Base-by-base conservation (phyloP, 2,113 vertebrate genomes). In the Cottus gobio region DNA sequence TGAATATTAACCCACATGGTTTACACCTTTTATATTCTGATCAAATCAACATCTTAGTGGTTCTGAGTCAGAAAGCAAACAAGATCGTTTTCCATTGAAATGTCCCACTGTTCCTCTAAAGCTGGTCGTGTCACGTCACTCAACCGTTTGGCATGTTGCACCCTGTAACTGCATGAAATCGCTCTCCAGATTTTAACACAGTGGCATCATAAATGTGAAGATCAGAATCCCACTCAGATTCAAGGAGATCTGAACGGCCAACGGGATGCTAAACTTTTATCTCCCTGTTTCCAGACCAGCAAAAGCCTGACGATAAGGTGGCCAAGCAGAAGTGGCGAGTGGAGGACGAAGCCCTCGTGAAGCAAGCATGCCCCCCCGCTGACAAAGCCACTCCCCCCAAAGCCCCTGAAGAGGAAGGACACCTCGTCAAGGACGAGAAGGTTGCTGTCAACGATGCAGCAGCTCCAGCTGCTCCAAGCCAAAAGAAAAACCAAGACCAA, bases 401-500 rank as follows among this genome's bases (percentile, higher is more conserved):
- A 42, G 36, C 37, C 5, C 24, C 75, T 11, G 26, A 11, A 9
- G 28, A 42, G 70, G 61, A 15, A 1, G 67, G 28, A 46, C 50
- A 75, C 16, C 5, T 16, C 48, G 7, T 36, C 5, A 2, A 57
- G 57, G 48, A 63, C 0, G 39, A 80, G 36, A 15, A 9, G 9
- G 68, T 0, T 18, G 12, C 24, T 5, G 64, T 66, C 26, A 12
- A 28, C 13, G 26, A 46, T 2, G 39, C 5, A 42, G 62, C 57
- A 3, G 44, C 37, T 63, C 26, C 60, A 8, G 34, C 20, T 16
- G 4, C 7, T 36, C n/a, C 72, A 3, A 3, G 18, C 1, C 30
- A 67, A 4, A 69, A 84, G 6, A 72, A 85, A 11, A 82, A 84
- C 39, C 16, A 77, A 82, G 58, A 50, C 34, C 42, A 82, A 87